A percentile compares a stretch with the other conserved stretches of the same genome.
These are phyloP conservation scores for Montipora foliosa DNA, from an alignment of 64 coral and sea anemone species.

Conservation along the genomic window DNA sequence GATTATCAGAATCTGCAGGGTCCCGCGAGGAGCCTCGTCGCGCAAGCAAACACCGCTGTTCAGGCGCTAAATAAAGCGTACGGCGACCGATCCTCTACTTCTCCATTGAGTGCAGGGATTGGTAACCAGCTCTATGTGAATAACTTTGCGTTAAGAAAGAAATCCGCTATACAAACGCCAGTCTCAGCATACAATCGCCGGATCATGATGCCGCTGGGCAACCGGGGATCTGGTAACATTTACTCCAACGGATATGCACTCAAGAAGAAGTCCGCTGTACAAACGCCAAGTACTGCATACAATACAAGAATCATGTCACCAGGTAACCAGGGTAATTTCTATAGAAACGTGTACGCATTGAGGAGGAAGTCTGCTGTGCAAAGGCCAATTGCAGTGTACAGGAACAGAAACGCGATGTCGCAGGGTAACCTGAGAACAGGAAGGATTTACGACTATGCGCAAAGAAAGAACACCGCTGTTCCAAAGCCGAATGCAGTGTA, in stretches of 20 bases:
- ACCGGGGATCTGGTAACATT: neutral
- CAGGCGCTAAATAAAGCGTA: conserved; percentile 68
- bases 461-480: conserved; percentile 13
- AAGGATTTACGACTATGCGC: neutral
- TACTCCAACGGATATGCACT: neutral
- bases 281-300: neutral
- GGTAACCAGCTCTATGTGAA: conserved; percentile 1
- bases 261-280: conserved; percentile 16
- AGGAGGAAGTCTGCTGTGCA: conserved; percentile 17
- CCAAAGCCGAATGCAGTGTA: neutral
- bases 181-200: neutral
- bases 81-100: neutral
- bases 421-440: neutral
- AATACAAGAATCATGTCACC: neutral
- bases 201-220: neutral
- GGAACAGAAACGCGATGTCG: neutral
- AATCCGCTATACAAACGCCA: conserved; percentile 16
- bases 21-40: conserved; percentile 59
- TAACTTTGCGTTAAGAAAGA: neutral
- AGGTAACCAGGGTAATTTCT: neutral
- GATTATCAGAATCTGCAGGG: conserved; percentile 83
- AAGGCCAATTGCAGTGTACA: neutral
- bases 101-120: neutral
- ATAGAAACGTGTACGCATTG: conserved; percentile 1
- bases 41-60: conserved; percentile 74